phyloP scores from a whole-genome alignment of 2,113 vertebrate species.

The Albula glossodonta region DNA sequence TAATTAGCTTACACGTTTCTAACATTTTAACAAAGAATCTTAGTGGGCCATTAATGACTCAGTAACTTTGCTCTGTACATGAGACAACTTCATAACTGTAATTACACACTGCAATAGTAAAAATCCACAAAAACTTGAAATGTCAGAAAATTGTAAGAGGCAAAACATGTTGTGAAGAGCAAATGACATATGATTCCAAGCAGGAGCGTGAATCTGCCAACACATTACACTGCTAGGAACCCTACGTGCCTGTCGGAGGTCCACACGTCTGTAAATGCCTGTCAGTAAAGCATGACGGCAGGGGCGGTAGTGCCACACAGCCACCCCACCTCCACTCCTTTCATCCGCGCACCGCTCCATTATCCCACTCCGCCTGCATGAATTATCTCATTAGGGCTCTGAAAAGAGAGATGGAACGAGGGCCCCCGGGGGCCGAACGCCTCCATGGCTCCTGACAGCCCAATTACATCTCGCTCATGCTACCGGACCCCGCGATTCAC shows the following conservation, averaged over 20 bases:
- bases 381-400: slow-evolving; percentile 31
- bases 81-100: not conserved
- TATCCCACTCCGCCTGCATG: slow-evolving; percentile 18
- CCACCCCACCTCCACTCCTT: not conserved
- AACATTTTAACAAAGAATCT: not conserved
- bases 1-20: not conserved
- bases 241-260: not conserved
- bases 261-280: not conserved
- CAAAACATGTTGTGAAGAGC: not conserved
- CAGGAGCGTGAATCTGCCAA: not conserved
- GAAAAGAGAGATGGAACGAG: slow-evolving; percentile 5
- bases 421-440: slow-evolving; percentile 2
- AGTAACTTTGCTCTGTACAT: not conserved
- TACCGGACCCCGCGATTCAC: slow-evolving; percentile 10
- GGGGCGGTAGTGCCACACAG: not conserved
- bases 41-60: not conserved
- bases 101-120: not conserved
- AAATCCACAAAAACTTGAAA: not conserved
- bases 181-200: not conserved
- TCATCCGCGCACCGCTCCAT: not conserved
- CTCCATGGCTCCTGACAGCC: slow-evolving; percentile 20
- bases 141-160: not conserved
- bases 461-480: slow-evolving; percentile 23
- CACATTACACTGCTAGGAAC: too few relatives aligned
- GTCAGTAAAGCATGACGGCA: not conserved